Conservation (phyloP, 2,888 invertebrate species). For the Dermolepida albohirtum region DNA sequence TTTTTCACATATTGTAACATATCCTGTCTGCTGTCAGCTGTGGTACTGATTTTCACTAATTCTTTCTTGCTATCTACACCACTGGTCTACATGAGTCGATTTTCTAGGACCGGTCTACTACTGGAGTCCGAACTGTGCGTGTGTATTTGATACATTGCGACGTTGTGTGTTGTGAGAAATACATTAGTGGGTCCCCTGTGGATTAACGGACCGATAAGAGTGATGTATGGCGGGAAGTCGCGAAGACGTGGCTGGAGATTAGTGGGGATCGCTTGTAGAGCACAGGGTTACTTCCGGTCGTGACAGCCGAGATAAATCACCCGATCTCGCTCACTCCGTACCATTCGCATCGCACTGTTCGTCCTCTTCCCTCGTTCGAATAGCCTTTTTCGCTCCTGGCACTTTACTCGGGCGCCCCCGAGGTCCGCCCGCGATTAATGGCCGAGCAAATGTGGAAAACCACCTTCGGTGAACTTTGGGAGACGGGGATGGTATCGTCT, state of each 20-base stretch:
- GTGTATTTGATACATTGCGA: conserved; percentile 36
- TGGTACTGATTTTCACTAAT: too few relatives aligned
- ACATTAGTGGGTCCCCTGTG: conserved; percentile 53
- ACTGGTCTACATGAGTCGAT: too few relatives aligned
- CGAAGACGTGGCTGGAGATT: conserved; percentile 64
- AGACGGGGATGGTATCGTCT: conserved; percentile 31
- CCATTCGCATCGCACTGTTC: neutral
- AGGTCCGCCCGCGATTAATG: conserved; percentile 60
- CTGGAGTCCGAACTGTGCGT: conserved; percentile 1
- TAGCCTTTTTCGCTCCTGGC: conserved; percentile 15
- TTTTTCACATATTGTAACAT: too few relatives aligned
- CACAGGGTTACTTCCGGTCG: conserved; percentile 64
- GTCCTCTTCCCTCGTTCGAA: conserved; percentile 3
- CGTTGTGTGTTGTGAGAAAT: conserved; percentile 43
- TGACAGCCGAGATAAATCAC: conserved; percentile 65
- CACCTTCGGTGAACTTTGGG: conserved; percentile 61
- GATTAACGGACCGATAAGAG: conserved; percentile 61
- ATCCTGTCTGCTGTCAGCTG: too few relatives aligned
- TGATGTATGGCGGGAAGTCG: conserved; percentile 65
- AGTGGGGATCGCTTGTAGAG: conserved; percentile 64
- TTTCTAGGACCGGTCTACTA: too few relatives aligned
- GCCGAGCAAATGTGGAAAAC: conserved; percentile 65
- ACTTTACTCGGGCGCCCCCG: conserved; percentile 36
- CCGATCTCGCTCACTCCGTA: conserved; percentile 40
- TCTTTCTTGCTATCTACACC: too few relatives aligned